A percentile compares a stretch with the other conserved stretches of the same genome.
phyloP scores from a whole-genome alignment of 2,888 invertebrate genomes.

The Hipparchia sbordonii region DNA sequence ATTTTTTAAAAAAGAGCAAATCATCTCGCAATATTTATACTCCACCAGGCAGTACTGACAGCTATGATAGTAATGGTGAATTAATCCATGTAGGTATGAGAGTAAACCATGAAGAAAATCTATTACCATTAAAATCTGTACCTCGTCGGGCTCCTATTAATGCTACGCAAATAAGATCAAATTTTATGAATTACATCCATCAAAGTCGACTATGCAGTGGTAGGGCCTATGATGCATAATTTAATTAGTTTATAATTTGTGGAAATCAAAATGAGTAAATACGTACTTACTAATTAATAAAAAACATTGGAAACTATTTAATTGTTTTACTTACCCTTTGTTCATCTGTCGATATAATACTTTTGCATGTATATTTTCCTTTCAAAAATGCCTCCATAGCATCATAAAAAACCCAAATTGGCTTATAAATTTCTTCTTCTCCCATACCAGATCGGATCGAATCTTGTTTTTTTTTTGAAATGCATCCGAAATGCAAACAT shows the following conservation, averaged over 20 bases:
- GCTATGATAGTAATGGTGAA: no score
- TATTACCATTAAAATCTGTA: no score
- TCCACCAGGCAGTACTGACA: not conserved
- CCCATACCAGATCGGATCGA: conserved; percentile 2
- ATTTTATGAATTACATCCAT: conserved; percentile 4
- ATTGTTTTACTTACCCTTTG: conserved; percentile 5
- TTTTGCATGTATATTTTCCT: conserved; percentile 6
- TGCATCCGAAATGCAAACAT: conserved; percentile 4
- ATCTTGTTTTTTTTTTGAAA: conserved; percentile 3
- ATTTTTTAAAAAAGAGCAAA: not conserved
- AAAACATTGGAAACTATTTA: not conserved
- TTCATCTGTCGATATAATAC: conserved; percentile 5
- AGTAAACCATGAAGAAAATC: no score
- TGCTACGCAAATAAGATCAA: no score
- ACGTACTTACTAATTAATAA: not conserved
- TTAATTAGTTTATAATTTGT: conserved; percentile 5
- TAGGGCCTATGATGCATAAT: conserved; percentile 3
- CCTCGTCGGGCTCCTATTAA: no score
- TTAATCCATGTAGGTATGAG: no score
- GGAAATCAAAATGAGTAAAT: not conserved
- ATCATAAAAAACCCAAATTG: conserved; percentile 1
- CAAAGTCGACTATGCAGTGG: conserved; percentile 1
- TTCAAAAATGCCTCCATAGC: conserved; percentile 4
- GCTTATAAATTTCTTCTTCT: conserved; percentile 5
- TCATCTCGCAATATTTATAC: not conserved